Percentiles rank a stretch among this genome's conserved stretches.
These are phyloP conservation scores for Elephas maximus DNA, from an alignment of 2,113 vertebrate species.

Conservation along the genomic window DNA sequence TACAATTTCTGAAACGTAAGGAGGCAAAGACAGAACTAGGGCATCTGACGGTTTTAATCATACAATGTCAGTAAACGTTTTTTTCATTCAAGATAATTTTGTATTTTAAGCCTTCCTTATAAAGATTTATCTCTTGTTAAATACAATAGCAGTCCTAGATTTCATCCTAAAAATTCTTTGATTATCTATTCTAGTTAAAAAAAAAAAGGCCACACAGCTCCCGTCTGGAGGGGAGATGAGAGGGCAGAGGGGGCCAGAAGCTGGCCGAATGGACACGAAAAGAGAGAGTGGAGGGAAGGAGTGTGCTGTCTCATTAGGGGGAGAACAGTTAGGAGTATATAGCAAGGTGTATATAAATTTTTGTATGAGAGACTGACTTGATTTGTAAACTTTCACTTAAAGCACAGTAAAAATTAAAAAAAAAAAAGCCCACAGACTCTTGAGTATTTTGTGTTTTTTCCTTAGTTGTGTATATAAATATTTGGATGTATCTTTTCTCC, in stretches of 20 bases:
- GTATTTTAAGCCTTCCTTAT: neutral
- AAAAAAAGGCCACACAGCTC: no score
- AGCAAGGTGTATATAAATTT: no score
- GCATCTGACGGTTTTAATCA: neutral
- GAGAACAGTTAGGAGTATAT: no score
- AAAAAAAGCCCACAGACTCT: neutral
- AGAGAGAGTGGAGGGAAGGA: no score
- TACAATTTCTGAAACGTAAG: neutral
- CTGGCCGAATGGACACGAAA: no score
- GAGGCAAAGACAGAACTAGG: neutral
- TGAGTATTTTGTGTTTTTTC: neutral
- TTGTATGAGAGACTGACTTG: no score
- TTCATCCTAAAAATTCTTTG: conserved; percentile 1
- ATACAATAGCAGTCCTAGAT: neutral
- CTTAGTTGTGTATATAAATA: neutral
- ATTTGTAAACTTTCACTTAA: no score
- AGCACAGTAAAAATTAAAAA: no score
- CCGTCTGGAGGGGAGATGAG: no score
- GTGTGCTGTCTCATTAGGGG: no score
- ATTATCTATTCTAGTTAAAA: neutral
- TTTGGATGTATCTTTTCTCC: neutral
- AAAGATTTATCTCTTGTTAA: neutral
- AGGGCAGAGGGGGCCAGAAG: no score
- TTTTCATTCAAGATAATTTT: conserved; percentile 31
- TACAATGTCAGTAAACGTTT: neutral